Evolutionary conservation across 2,888 invertebrate genomes (phyloP).

Genomic region (Dermolepida albohirtum): DNA sequence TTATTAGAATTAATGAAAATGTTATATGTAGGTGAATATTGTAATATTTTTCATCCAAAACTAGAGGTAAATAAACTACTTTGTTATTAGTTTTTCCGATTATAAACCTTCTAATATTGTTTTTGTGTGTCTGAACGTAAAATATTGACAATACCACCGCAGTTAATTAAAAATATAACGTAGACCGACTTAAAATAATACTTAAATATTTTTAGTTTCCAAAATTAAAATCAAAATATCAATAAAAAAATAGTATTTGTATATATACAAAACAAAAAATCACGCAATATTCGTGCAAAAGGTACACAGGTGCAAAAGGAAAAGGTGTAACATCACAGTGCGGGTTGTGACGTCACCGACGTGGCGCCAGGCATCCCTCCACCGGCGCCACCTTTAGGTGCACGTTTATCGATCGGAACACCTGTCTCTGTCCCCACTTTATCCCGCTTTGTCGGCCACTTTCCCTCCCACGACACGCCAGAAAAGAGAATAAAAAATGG

Average conservation of each 20-base stretch:
- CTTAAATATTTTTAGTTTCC: not conserved
- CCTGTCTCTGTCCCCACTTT: constrained; percentile 51
- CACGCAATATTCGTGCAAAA: constrained; percentile 20
- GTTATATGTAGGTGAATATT: too few species aligned
- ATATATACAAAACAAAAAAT: constrained; percentile 5
- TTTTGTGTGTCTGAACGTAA: too few species aligned
- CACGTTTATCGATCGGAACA: constrained; percentile 62
- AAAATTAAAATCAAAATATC: not conserved
- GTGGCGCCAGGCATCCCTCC: constrained; percentile 63
- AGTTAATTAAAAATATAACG: too few species aligned
- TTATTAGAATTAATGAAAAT: too few species aligned
- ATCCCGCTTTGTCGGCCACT: constrained; percentile 40
- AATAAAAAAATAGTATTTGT: constrained; percentile 15
- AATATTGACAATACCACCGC: too few species aligned
- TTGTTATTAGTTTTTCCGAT: too few species aligned
- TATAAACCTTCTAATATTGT: too few species aligned
- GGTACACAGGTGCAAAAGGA: constrained; percentile 48
- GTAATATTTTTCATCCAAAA: too few species aligned
- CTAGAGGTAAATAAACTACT: too few species aligned
- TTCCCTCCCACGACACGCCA: constrained; percentile 38
- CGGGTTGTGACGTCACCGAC: constrained; percentile 55
- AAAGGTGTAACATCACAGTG: constrained; percentile 50
- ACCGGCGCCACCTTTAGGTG: constrained; percentile 60
- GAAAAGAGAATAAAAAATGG: constrained; percentile 9
- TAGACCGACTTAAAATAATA: too few species aligned